These are phyloP conservation scores for Pseudobourletiella spinata DNA, from an alignment of 1,140 invertebrate genomes.

Conservation along the genomic window DNA sequence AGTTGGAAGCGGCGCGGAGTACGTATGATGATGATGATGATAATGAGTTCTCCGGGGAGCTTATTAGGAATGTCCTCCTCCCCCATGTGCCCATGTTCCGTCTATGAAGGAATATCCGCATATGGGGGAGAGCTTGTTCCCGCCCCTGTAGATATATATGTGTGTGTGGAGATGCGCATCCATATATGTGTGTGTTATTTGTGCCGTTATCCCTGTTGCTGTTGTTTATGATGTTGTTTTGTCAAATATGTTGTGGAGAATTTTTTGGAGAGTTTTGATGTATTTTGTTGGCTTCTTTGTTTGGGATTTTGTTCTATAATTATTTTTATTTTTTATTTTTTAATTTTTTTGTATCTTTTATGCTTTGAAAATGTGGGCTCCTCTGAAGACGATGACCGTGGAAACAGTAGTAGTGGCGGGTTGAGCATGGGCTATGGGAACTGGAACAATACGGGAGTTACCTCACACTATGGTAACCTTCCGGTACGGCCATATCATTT, in stretches of 20 bases:
- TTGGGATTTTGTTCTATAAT: too few relatives aligned
- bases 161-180: too few relatives aligned
- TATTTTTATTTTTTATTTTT: constrained; percentile 27
- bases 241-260: constrained; percentile 2
- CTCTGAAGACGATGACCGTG: constrained; percentile 18
- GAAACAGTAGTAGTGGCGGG: constrained; percentile 1
- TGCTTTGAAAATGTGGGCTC: background rate
- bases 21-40: too few relatives aligned
- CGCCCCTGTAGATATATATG: too few relatives aligned
- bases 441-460: constrained; percentile 43
- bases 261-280: constrained; percentile 15
- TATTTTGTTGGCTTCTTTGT: too few relatives aligned
- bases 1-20: too few relatives aligned
- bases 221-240: background rate
- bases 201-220: background rate
- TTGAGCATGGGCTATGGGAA: constrained; percentile 56
- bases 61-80: too few relatives aligned
- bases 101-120: too few relatives aligned
- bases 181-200: too few relatives aligned
- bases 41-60: too few relatives aligned
- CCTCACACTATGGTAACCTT: constrained; percentile 55
- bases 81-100: too few relatives aligned
- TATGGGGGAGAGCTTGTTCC: too few relatives aligned
- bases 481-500: constrained; percentile 40
- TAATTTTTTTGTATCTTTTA: constrained; percentile 6